Conservation (phyloP, 1,140 invertebrate genomes). For the Cotesia vestalis region DNA sequence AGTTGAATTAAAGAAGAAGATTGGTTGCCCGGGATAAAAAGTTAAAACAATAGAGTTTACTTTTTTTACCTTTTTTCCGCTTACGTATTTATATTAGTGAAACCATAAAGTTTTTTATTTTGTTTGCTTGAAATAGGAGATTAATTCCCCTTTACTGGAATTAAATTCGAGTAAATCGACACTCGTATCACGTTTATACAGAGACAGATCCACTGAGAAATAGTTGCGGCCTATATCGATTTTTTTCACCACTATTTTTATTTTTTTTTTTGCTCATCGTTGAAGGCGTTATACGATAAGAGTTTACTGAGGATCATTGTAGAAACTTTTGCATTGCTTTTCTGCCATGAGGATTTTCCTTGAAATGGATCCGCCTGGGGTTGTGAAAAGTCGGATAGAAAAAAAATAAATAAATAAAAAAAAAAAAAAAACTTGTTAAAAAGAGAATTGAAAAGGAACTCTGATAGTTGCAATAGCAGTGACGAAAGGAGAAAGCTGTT, state of each 20-base stretch:
- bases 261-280: neutral
- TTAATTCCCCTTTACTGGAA: neutral
- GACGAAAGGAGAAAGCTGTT: too few species aligned
- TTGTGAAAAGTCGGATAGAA: neutral
- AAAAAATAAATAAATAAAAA: neutral
- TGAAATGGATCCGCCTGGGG: constrained; percentile 11
- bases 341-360: constrained; percentile 10
- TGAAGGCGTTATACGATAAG: constrained; percentile 8
- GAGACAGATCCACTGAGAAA: neutral
- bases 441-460: neutral
- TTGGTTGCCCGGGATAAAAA: too few species aligned
- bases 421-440: neutral
- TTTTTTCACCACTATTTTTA: neutral
- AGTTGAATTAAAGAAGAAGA: neutral
- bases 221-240: constrained; percentile 3
- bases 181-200: neutral
- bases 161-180: neutral
- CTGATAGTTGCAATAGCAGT: too few species aligned
- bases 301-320: constrained; percentile 1
- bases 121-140: constrained; percentile 2
- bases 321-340: neutral
- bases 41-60: too few species aligned
- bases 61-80: too few species aligned
- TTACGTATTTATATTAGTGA: too few species aligned
- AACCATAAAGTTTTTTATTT: too few species aligned